Evolutionary conservation across 2,888 invertebrate species (phyloP).

Genomic region (Xylota sylvarum): DNA sequence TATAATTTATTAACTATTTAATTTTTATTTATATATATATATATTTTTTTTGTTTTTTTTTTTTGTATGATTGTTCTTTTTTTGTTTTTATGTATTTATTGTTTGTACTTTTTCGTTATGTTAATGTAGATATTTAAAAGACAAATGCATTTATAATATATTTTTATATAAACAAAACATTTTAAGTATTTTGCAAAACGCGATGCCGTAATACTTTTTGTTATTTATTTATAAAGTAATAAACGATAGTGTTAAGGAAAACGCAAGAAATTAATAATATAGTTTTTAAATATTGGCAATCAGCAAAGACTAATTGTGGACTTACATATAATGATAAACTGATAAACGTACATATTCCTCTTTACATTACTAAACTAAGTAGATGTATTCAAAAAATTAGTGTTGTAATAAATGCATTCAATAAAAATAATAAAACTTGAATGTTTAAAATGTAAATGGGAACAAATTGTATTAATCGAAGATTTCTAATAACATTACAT

Average conservation of each 20-base stretch:
- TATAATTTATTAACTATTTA: conserved; percentile 71
- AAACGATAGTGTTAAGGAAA: conserved; percentile 73
- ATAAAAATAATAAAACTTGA: conserved; percentile 41
- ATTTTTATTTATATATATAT: conserved; percentile 58
- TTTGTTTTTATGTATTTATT: conserved; percentile 67
- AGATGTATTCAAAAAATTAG: conserved; percentile 53
- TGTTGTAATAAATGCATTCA: conserved; percentile 57
- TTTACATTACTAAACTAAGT: conserved; percentile 68
- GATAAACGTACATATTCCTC: conserved; percentile 74
- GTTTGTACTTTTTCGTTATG: conserved; percentile 64
- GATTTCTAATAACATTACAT: conserved; percentile 56
- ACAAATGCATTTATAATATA: conserved; percentile 77
- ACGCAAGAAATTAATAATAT: conserved; percentile 64
- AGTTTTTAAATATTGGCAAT: conserved; percentile 78
- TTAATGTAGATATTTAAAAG: conserved; percentile 76
- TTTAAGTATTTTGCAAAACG: conserved; percentile 67
- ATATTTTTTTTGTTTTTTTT: conserved; percentile 41
- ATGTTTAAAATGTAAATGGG: conserved; percentile 69
- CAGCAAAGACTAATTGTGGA: conserved; percentile 79
- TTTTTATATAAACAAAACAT: conserved; percentile 74
- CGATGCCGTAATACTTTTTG: conserved; percentile 68
- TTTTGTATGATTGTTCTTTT: conserved; percentile 53
- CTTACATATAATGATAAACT: conserved; percentile 73
- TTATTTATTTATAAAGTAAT: conserved; percentile 76
- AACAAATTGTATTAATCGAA: conserved; percentile 70